phyloP scores from a whole-genome alignment of 1,140 invertebrate genomes.

The Piezodorus guildinii region DNA sequence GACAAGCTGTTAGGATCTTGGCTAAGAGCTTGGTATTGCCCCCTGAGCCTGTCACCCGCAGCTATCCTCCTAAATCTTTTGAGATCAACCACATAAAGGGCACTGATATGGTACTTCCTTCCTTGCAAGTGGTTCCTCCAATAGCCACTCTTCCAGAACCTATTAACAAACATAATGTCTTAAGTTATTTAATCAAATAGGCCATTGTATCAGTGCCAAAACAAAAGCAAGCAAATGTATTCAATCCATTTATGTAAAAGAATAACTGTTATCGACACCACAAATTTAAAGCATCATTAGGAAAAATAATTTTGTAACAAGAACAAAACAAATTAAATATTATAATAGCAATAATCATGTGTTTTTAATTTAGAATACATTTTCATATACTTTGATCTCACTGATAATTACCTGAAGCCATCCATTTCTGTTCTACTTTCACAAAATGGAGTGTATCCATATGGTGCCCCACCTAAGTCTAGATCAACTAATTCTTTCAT shows the following conservation, averaged over 20 bases:
- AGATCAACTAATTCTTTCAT: constrained; percentile 90
- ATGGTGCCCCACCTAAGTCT: constrained; percentile 94
- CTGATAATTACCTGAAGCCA: constrained; percentile 61
- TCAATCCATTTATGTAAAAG: neutral
- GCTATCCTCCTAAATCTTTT: constrained; percentile 93
- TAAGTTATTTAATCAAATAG: no score
- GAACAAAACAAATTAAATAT: no score
- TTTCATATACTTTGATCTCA: no score
- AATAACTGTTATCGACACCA: no score
- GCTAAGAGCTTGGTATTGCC: constrained; percentile 92
- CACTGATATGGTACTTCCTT: constrained; percentile 94
- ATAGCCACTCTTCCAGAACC: constrained; percentile 98
- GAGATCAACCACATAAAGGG: constrained; percentile 94
- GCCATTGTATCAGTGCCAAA: neutral
- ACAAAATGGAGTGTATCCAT: constrained; percentile 98
- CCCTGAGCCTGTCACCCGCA: constrained; percentile 90
- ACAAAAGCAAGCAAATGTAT: neutral
- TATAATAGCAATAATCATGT: no score
- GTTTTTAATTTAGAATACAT: neutral
- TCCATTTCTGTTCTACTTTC: constrained; percentile 97
- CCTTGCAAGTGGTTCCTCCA: constrained; percentile 96
- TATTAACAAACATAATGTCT: constrained; percentile 25
- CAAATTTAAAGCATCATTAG: no score
- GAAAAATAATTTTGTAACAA: no score
- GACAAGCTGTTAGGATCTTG: constrained; percentile 95